Conservation (phyloP, 2,113 vertebrate species). For the Nanorana parkeri region DNA sequence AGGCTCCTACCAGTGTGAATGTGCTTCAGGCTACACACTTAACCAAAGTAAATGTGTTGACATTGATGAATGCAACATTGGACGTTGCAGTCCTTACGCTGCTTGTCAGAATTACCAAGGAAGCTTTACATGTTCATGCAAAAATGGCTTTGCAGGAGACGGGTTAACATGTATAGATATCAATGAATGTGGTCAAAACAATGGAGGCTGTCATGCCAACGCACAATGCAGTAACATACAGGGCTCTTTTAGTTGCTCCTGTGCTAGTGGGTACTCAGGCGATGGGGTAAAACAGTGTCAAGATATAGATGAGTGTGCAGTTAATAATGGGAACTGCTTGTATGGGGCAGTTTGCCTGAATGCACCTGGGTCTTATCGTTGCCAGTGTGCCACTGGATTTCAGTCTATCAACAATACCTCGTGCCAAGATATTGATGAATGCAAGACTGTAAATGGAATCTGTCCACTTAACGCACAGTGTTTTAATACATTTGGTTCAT, state of each 20-base stretch:
- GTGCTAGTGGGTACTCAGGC: slow-evolving; percentile 72
- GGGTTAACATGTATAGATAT: slow-evolving; percentile 73
- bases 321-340: slow-evolving; percentile 75
- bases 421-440: slow-evolving; percentile 79
- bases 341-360: slow-evolving; percentile 74
- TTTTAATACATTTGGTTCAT: slow-evolving; percentile 73
- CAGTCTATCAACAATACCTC: slow-evolving; percentile 70
- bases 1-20: slow-evolving; percentile 77
- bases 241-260: slow-evolving; percentile 76
- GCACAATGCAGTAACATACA: slow-evolving; percentile 72
- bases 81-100: slow-evolving; percentile 69
- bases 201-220: slow-evolving; percentile 69
- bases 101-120: slow-evolving; percentile 73
- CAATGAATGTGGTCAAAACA: slow-evolving; percentile 70
- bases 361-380: slow-evolving; percentile 73
- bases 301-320: slow-evolving; percentile 77
- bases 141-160: slow-evolving; percentile 71
- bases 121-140: slow-evolving; percentile 73
- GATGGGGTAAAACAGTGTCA: slow-evolving; percentile 70
- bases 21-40: slow-evolving; percentile 71
- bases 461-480: slow-evolving; percentile 75
- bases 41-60: slow-evolving; percentile 70
- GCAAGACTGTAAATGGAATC: slow-evolving; percentile 58
- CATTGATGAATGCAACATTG: slow-evolving; percentile 71
- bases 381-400: slow-evolving; percentile 71